phyloP scores from a whole-genome alignment of 2,888 invertebrate genomes.

The Xylota segnis region DNA sequence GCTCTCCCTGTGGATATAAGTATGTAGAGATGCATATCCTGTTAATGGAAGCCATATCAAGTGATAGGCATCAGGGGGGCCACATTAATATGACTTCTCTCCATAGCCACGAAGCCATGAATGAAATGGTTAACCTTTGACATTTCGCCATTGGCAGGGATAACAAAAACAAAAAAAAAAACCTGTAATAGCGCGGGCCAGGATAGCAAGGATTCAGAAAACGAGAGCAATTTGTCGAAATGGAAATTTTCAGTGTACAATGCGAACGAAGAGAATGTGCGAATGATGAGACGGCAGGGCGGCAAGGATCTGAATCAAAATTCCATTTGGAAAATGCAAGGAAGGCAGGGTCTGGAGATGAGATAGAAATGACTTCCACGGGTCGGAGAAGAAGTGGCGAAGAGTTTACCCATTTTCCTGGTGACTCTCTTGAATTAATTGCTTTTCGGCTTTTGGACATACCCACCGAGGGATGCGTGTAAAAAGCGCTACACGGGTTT shows the following conservation, averaged over 20 bases:
- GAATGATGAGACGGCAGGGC: neutral
- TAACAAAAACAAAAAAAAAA: no score
- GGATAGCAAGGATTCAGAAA: conserved; percentile 19
- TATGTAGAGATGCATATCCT: conserved; percentile 24
- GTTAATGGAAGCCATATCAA: conserved; percentile 12
- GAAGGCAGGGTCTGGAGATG: conserved; percentile 1
- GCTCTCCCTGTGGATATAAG: neutral
- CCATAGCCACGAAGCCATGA: neutral
- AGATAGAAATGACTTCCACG: conserved; percentile 18
- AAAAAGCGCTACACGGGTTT: conserved; percentile 20
- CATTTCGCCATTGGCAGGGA: conserved; percentile 45
- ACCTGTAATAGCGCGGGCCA: neutral
- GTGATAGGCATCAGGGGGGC: conserved; percentile 2
- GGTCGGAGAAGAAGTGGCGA: neutral
- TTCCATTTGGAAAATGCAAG: conserved; percentile 47
- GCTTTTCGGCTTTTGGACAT: conserved; percentile 37
- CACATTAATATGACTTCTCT: conserved; percentile 38
- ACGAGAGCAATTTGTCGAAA: conserved; percentile 49
- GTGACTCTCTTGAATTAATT: conserved; percentile 41
- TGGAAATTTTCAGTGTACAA: conserved; percentile 41
- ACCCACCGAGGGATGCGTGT: neutral
- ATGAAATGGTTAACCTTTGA: conserved; percentile 54
- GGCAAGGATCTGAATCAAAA: conserved; percentile 50
- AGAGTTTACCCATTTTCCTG: conserved; percentile 25
- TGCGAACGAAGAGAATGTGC: conserved; percentile 4